Base-by-base conservation (phyloP, 1,140 invertebrate genomes). In the Drosophila melanogaster region DNA sequence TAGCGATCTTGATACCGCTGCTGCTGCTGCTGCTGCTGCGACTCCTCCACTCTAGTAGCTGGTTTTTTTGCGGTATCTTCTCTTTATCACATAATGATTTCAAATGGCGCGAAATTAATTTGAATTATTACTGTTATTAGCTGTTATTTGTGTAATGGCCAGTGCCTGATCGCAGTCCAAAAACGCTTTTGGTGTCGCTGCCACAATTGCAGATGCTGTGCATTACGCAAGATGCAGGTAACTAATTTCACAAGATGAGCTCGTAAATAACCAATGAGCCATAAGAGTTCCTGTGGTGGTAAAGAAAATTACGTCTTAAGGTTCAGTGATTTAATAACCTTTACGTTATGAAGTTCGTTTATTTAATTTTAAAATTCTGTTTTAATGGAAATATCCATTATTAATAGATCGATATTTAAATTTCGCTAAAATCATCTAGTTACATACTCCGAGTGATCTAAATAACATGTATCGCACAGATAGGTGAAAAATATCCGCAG, bases 51-150 rank as follows among this genome's bases (percentile, higher is more conserved):
- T 51, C 14, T 57, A 47, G 1, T 24, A 19, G 40, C 40, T 46
- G n/a, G 11, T 10, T 26, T 33, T 33, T 26, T 41, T 1, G 35
- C 41, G 54, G 59, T 71, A 72, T 73, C 67, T 71, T 46, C 24
- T 66, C 65, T 73, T 87, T 87, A 84, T 84, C 85, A 89, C 79
- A 62, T 87, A 83, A 84, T 87, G 76, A 89, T 89, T 79, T 89
- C 71, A 70, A 78, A 77, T 84, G 74, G 67, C 81, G 72, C 73
- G 72, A 89, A 87, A 80, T 87, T 84, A 87, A 87, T 87, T 87
- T 83, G 79, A 89, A 83, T 79, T 87, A 87, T 87, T 86, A 86
- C 75, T 87, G 69, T 86, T 87, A 86, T 86, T 87, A 87, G 72
- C 65, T 85, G 66, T 77, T 80, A 77, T 85, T 80, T 77, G 47